Base-by-base conservation (phyloP, 1,140 invertebrate genomes). In the Mercenaria mercenaria region DNA sequence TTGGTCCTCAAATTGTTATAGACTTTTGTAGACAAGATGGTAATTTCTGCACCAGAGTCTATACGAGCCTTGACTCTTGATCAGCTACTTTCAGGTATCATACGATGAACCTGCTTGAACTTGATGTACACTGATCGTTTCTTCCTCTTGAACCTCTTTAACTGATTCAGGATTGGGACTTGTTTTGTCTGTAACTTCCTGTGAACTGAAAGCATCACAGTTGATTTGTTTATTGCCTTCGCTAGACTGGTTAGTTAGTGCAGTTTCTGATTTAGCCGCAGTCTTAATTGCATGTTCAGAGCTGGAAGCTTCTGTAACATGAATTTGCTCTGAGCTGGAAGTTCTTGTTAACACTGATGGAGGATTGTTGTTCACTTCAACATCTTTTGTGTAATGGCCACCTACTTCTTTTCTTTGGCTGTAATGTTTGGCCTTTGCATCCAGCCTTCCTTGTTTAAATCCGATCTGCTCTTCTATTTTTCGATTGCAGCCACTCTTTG, bases 11-110 rank as follows among this genome's bases (percentile, higher is more conserved):
- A 39, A 15, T 64, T 34, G 1, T 90, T 69, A 29, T 83, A 83
- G 13, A 59, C 3, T 0, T 34, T 37, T 29, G 47, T n/a, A 43
- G 50, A 59, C n/a, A 64, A 39, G n/a, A 87, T 87, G 29, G 74
- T 43, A n/a, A 87, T 87, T 11, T 87, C 74, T 29, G 85, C 85
- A 61, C 74, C 74, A 13, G 85, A 64, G 29, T 79, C 85, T 77
- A 79, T 79, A 11, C 72, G 29, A n/a, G 85, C 72, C 29, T 41
- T 76, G 3, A 87, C 13, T 41, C 20, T 15, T 34, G 0, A 67
- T 79, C 41, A 23, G 52, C 72, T 43, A 79, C 76, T 3, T 39
- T 77, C 37, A 87, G 39, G 29, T 52, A 26, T 41, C 72, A 41
- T n/a, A 77, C 23, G 84, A 87, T 1, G 72, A 87, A 13, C 72